Conservation (phyloP, 2,113 vertebrate genomes). For the Trematomus loennbergii region DNA sequence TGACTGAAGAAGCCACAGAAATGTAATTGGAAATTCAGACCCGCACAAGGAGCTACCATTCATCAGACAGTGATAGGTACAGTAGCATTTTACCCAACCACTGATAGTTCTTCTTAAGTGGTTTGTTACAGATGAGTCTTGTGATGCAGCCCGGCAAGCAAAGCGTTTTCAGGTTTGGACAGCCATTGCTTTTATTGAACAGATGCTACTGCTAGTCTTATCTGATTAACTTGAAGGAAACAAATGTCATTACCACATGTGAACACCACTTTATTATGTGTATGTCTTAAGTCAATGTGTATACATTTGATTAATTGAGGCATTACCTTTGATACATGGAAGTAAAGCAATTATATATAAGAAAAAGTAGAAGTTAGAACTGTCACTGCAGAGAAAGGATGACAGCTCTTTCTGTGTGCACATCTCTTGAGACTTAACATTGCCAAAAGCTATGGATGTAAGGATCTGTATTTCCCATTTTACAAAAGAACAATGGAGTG, state of each 20-base stretch:
- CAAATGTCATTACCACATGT: background rate
- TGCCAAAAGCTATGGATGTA: conserved; percentile 4
- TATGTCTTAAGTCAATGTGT: background rate
- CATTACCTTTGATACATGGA: background rate
- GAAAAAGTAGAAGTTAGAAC: background rate
- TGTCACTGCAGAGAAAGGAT: background rate
- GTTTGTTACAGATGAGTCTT: conserved; percentile 41
- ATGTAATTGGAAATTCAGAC: conserved; percentile 60
- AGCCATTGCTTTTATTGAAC: conserved; percentile 4
- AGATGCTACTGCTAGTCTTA: background rate
- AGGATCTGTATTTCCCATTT: conserved; percentile 4
- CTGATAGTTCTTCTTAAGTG: conserved; percentile 41
- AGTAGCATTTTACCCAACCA: conserved; percentile 33
- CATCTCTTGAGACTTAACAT: background rate
- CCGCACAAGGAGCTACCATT: conserved; percentile 37
- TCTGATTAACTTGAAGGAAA: background rate
- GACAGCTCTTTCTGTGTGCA: background rate
- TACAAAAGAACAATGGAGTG: conserved; percentile 11
- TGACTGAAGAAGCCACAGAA: conserved; percentile 34
- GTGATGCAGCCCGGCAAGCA: conserved; percentile 29
- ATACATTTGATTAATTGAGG: background rate
- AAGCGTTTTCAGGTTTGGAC: conserved; percentile 11
- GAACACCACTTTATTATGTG: background rate
- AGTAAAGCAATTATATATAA: background rate
- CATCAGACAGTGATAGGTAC: conserved; percentile 39